These are phyloP conservation scores for Lithophane semibrunnea DNA, from an alignment of 2,888 invertebrate species.

Conservation along the genomic window DNA sequence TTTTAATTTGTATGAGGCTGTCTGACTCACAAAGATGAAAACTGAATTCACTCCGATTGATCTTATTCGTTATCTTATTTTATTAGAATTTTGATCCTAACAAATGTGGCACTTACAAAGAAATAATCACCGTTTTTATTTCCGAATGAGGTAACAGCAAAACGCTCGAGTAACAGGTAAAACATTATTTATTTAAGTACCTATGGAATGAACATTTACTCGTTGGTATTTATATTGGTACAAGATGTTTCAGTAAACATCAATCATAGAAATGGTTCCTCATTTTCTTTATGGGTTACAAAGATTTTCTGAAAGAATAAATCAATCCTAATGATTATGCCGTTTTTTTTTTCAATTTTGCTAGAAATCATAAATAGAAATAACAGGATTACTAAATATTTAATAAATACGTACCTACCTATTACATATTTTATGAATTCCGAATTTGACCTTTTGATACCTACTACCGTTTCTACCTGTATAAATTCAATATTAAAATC, in stretches of 20 bases:
- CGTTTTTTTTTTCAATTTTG: conserved; percentile 8
- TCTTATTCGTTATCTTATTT: neutral
- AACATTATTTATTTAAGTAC: conserved; percentile 60
- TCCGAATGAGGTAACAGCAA: conserved; percentile 42
- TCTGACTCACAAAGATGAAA: neutral
- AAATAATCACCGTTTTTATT: conserved; percentile 49
- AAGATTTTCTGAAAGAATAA: neutral
- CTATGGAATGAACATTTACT: conserved; percentile 44
- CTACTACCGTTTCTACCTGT: neutral
- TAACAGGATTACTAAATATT: neutral
- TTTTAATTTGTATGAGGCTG: neutral
- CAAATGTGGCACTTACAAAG: conserved; percentile 24
- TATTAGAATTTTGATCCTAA: conserved; percentile 3
- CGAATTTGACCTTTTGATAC: neutral
- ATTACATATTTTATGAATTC: neutral
- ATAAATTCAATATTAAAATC: neutral
- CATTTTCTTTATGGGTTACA: conserved; percentile 9
- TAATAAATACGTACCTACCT: neutral
- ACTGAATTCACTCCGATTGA: neutral
- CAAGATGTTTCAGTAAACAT: conserved; percentile 42
- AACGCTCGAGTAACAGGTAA: conserved; percentile 53
- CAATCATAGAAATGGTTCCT: conserved; percentile 19
- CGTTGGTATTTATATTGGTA: conserved; percentile 46
- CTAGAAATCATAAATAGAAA: neutral
- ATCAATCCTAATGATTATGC: neutral